phyloP scores from a whole-genome alignment of 2,888 invertebrate genomes.

The Galerucella calmariensis region DNA sequence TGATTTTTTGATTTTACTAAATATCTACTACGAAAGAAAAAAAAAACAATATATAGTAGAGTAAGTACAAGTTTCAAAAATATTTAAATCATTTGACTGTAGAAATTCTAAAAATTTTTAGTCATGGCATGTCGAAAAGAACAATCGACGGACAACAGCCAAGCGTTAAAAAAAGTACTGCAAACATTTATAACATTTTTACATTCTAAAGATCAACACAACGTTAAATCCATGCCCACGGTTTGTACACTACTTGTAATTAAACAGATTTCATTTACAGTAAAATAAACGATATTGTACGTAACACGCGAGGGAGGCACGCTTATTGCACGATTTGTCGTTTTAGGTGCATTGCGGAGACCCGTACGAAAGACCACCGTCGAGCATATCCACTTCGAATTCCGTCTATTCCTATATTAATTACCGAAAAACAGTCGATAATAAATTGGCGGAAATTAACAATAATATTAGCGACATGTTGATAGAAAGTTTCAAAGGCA shows the following conservation, averaged over 20 bases:
- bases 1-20: background rate
- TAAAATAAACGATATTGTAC: too few relatives aligned
- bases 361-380: background rate
- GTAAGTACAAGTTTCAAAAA: background rate
- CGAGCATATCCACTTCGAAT: conserved; percentile 1
- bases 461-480: conserved; percentile 50
- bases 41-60: background rate
- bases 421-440: conserved; percentile 48
- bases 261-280: background rate
- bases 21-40: background rate
- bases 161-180: conserved; percentile 3
- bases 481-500: conserved; percentile 50
- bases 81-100: too few relatives aligned
- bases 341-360: background rate
- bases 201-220: conserved; percentile 1
- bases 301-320: background rate
- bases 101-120: too few relatives aligned
- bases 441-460: conserved; percentile 49
- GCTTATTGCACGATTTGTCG: background rate
- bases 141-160: background rate
- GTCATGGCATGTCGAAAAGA: background rate
- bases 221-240: background rate
- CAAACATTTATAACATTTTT: conserved; percentile 3
- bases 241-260: background rate
- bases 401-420: conserved; percentile 35